Percentiles rank a stretch among this genome's conserved stretches.
Conservation (phyloP, 2,113 vertebrate genomes). For the Eurystomus gularis region DNA sequence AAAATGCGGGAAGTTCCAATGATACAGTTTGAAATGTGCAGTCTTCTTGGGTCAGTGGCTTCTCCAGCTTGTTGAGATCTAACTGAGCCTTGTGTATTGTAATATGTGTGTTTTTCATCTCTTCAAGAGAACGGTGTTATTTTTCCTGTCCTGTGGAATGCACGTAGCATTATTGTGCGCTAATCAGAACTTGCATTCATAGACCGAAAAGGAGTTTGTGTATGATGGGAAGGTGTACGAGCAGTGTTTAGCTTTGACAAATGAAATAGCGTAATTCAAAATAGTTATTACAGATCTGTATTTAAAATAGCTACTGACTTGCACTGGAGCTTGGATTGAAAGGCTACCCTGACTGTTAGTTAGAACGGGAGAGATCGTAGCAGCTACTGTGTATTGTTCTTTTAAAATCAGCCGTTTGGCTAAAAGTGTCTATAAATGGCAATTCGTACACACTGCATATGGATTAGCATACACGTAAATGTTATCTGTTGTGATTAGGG, state of each 20-base stretch:
- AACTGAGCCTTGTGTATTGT: background rate
- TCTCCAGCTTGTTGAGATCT: background rate
- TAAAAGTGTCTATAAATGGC: background rate
- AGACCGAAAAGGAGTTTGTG: background rate
- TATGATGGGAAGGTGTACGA: background rate
- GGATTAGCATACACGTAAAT: background rate
- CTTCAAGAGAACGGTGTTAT: background rate
- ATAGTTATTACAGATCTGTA: background rate
- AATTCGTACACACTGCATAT: background rate
- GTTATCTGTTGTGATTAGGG: background rate
- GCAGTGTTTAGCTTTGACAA: background rate
- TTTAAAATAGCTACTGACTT: background rate
- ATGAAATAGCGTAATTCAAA: background rate
- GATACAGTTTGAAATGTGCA: slow-evolving; percentile 55
- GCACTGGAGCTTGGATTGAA: background rate
- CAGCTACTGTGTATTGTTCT: background rate
- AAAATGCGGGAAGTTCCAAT: slow-evolving; percentile 1
- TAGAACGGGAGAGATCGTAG: background rate
- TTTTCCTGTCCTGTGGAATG: background rate
- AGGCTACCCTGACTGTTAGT: background rate
- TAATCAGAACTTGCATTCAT: slow-evolving; percentile 23
- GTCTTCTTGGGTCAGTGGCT: background rate
- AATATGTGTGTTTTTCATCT: background rate
- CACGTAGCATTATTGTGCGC: background rate
- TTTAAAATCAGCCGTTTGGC: background rate